Evolutionary conservation across 2,797 vertebrate species (phyloP).

Genomic region (Tokudaia tokunoshimensis): DNA sequence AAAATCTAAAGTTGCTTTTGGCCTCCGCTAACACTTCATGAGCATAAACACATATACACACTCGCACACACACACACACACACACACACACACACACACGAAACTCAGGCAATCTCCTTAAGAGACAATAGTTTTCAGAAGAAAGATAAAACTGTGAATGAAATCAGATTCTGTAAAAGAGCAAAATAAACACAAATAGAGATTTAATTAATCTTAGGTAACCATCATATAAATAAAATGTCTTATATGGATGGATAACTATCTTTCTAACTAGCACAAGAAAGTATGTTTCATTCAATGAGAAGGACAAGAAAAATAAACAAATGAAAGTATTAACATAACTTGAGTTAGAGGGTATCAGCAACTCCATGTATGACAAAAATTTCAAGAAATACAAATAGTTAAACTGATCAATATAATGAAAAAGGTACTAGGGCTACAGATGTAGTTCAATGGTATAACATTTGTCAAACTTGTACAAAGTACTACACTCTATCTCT

Average conservation of each 20-base stretch:
- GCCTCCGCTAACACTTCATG: neutral
- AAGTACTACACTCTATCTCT: neutral
- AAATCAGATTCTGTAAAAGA: neutral
- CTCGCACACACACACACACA: neutral
- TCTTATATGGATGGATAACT: neutral
- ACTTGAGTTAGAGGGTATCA: conserved; percentile 9
- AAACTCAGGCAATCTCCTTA: no score
- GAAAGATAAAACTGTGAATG: neutral
- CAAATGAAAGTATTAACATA: neutral
- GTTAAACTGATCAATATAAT: conserved; percentile 44
- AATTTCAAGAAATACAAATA: conserved; percentile 37
- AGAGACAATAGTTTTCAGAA: neutral
- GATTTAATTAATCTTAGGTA: neutral
- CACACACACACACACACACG: neutral
- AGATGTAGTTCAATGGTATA: neutral
- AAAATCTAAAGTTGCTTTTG: neutral
- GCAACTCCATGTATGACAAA: conserved; percentile 19
- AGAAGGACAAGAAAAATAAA: neutral
- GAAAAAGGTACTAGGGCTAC: neutral
- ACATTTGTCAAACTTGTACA: neutral
- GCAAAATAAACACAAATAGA: neutral
- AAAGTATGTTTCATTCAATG: neutral
- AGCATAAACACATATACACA: neutral
- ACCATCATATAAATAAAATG: neutral
- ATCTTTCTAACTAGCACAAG: neutral